Evolutionary conservation across 1,140 invertebrate species (phyloP), one percentile per base, ranked within the genome.

Genomic region (Limonius californicus): DNA sequence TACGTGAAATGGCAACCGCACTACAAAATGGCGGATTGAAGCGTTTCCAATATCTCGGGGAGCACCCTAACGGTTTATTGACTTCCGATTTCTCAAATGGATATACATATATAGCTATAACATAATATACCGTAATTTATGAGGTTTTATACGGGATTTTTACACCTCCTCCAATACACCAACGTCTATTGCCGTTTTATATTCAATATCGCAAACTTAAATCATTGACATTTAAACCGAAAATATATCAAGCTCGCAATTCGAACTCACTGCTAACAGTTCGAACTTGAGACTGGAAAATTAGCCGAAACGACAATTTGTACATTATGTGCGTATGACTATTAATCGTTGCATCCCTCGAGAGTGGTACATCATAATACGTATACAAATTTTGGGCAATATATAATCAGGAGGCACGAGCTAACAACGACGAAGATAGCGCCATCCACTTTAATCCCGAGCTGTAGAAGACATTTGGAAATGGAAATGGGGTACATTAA

Each of bases 1-100:
- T 58, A 57, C 54, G 61, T 63, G 62, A 64, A 64, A 64, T 59
- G 62, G 62, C 47, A 64, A 63, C 55, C 54, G 43, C 61, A 62
- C 19, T 47, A 54, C 59, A 61, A 61, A 61, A 61, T 55, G 59
- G 30, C 59, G 47, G 57, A 27, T 27, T 18, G 20, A 18, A 59
- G 23, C 57, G 21, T 47, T 59, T 50, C 45, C 57, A 59, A 59
- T 50, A 59, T 58, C 18, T 27, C 2, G n/a, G 35, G 35, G 14
- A 54, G 19, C 15, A 39, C 8, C 30, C 23, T 47, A 14, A 35
- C 14, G 21, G 27, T 54, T 62, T 62, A 62, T 57, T 57, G 61
- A 50, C 54, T 62, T 62, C 54, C 61, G 57, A 59, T 63, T 45
- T 45, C 57, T 43, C 15, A 23, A 47, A 63, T 50, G 21, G 35